Evolutionary conservation across 2,797 vertebrate genomes (phyloP).

Genomic region (Sebastes miniatus): DNA sequence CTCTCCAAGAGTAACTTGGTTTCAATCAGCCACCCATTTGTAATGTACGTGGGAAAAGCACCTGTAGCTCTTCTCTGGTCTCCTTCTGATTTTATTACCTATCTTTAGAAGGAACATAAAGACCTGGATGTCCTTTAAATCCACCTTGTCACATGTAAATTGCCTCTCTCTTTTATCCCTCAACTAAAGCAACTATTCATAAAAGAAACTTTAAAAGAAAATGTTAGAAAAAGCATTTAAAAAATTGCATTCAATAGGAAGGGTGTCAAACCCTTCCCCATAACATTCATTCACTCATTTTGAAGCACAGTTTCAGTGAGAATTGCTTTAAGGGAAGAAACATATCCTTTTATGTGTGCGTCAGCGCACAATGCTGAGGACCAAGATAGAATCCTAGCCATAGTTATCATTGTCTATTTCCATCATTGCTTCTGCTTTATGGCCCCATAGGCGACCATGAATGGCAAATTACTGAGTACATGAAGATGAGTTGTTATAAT

Average conservation of each 20-base stretch:
- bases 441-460: constrained; percentile 33
- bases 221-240: background rate
- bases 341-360: constrained; percentile 37
- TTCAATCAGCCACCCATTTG: background rate
- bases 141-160: background rate
- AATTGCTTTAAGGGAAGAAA: constrained; percentile 44
- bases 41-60: background rate
- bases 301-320: constrained; percentile 24
- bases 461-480: constrained; percentile 53
- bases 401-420: constrained; percentile 50
- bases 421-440: constrained; percentile 57
- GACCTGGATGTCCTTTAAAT: background rate
- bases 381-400: constrained; percentile 33
- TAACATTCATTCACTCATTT: constrained; percentile 31
- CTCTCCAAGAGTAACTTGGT: background rate
- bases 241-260: constrained; percentile 11
- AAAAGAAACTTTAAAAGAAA: constrained; percentile 3
- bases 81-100: background rate
- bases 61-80: background rate
- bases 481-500: constrained; percentile 58
- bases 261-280: constrained; percentile 1
- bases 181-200: background rate
- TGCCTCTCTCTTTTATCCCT: background rate
- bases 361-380: constrained; percentile 29
- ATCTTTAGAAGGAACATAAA: background rate